Evolutionary conservation across 1,140 invertebrate species (phyloP).

Genomic region (Drosophila kanapiae): DNA sequence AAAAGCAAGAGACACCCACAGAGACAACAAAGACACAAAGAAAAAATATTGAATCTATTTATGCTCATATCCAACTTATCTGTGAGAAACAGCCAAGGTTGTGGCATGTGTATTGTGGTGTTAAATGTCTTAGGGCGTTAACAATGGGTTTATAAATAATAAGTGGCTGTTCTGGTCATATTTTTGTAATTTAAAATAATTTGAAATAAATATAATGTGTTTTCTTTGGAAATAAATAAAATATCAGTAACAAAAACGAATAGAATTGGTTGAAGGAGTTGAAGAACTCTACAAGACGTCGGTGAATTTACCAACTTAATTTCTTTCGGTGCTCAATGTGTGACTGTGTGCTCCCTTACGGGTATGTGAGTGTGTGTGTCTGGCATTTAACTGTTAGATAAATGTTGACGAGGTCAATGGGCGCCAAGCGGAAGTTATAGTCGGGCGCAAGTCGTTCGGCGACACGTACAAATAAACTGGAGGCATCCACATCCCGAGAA

Average conservation of each 20-base stretch:
- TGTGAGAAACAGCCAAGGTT: not conserved
- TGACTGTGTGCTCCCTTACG: constrained; percentile 15
- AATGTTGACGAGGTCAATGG: constrained; percentile 83
- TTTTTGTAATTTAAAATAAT: not conserved
- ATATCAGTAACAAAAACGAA: too few relatives aligned
- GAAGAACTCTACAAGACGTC: too few relatives aligned
- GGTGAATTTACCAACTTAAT: not conserved
- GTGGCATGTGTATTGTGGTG: not conserved
- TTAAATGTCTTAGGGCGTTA: too few relatives aligned
- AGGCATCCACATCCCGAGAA: constrained; percentile 8
- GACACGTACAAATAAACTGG: constrained; percentile 80
- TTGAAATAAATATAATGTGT: not conserved
- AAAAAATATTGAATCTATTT: constrained; percentile 1
- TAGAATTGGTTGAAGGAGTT: not conserved
- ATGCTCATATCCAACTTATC: not conserved
- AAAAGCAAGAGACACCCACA: constrained; percentile 28
- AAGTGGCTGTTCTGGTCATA: too few relatives aligned
- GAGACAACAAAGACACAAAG: constrained; percentile 19
- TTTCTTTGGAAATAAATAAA: not conserved
- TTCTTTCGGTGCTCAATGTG: constrained; percentile 14
- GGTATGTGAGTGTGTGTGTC: constrained; percentile 24
- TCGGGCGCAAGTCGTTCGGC: constrained; percentile 56
- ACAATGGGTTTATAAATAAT: not conserved
- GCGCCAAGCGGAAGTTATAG: constrained; percentile 79
- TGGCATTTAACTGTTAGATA: constrained; percentile 80